Conservation (phyloP, 2,797 vertebrate species). For the Potorous gilbertii region DNA sequence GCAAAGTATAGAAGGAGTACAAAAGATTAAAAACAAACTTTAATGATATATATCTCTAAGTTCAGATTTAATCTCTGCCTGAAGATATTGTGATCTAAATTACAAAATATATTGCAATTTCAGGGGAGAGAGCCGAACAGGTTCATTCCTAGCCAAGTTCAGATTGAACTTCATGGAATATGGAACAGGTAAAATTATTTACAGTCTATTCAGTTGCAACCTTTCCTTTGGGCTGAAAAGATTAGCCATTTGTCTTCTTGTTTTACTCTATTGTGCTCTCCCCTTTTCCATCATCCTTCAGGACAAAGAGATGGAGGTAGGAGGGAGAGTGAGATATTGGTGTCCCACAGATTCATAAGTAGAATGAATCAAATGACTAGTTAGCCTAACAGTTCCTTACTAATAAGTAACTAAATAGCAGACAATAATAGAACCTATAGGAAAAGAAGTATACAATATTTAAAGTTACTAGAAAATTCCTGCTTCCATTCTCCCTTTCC, state of each 20-base stretch:
- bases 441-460: neutral
- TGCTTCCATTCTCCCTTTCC: neutral
- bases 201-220: conserved; percentile 54
- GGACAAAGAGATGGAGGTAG: conserved; percentile 34
- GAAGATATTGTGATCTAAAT: conserved; percentile 82
- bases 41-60: conserved; percentile 74
- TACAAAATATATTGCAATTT: conserved; percentile 80
- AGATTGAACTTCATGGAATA: conserved; percentile 80
- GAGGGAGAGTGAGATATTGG: conserved; percentile 25
- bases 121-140: conserved; percentile 49
- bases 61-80: conserved; percentile 82
- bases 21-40: conserved; percentile 82
- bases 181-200: conserved; percentile 82
- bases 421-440: conserved; percentile 9
- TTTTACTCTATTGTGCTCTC: conserved; percentile 59
- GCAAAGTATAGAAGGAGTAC: conserved; percentile 55
- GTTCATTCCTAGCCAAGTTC: conserved; percentile 70
- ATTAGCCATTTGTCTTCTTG: conserved; percentile 75
- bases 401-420: conserved; percentile 13
- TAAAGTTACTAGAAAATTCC: neutral
- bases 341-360: conserved; percentile 53
- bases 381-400: neutral
- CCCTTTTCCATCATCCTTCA: conserved; percentile 49
- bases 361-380: conserved; percentile 55
- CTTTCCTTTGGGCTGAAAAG: conserved; percentile 74